Percentiles rank a stretch among this genome's conserved stretches.
Conservation (phyloP, 2,888 invertebrate genomes). For the Euclidia mi region DNA sequence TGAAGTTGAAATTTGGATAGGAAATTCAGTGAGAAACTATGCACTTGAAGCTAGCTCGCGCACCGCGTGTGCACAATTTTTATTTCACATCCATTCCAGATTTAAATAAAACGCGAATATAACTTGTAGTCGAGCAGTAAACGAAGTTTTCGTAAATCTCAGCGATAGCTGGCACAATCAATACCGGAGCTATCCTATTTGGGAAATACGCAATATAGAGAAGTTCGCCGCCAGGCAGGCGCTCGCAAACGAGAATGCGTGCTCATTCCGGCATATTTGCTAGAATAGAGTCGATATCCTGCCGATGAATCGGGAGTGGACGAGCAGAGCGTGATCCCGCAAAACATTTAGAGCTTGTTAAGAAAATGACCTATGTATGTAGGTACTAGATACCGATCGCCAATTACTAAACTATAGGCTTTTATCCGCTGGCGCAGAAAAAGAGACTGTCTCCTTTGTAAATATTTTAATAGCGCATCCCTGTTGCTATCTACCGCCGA, state of each 20-base stretch:
- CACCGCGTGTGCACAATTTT: too few species aligned
- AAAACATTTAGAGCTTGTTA: constrained; percentile 71
- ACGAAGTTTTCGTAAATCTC: constrained; percentile 69
- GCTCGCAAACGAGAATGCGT: constrained; percentile 71
- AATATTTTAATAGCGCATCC: constrained; percentile 44
- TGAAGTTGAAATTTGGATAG: constrained; percentile 60
- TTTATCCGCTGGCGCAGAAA: constrained; percentile 27
- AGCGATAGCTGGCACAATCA: constrained; percentile 67
- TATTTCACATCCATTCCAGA: constrained; percentile 25
- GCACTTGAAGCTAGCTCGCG: too few species aligned
- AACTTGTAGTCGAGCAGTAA: constrained; percentile 46
- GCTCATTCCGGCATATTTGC: constrained; percentile 76
- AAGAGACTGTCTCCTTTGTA: constrained; percentile 39
- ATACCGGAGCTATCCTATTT: constrained; percentile 78
- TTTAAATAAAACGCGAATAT: constrained; percentile 47
- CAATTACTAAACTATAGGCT: constrained; percentile 40
- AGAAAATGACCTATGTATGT: constrained; percentile 57
- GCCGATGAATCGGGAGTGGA: constrained; percentile 69
- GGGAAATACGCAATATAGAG: constrained; percentile 75
- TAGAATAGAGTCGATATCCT: constrained; percentile 73
- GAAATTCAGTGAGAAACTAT: constrained; percentile 53
- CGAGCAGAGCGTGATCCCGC: constrained; percentile 74
- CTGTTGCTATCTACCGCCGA: constrained; percentile 36
- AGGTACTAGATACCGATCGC: constrained; percentile 38
- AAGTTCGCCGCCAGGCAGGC: constrained; percentile 81